These are phyloP conservation scores for Psittacula echo DNA, from an alignment of 2,797 vertebrate species.

Conservation along the genomic window DNA sequence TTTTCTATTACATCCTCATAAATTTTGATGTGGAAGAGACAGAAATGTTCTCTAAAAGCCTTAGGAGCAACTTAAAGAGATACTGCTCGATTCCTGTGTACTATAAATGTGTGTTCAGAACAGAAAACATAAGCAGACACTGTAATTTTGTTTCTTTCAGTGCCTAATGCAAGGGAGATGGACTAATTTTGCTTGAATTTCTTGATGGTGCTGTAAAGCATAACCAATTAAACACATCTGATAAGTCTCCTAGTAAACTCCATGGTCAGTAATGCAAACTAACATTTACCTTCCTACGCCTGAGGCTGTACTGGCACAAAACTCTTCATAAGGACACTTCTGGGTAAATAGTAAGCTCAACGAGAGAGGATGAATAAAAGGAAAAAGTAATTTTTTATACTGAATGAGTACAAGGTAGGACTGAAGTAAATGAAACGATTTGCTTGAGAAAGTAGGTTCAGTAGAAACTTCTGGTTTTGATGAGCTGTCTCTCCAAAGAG, in stretches of 20 bases:
- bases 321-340: background rate
- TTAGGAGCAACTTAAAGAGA: background rate
- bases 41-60: background rate
- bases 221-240: background rate
- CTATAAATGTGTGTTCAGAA: background rate
- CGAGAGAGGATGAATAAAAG: background rate
- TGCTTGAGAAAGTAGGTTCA: conserved; percentile 39
- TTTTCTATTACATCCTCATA: background rate
- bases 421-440: conserved; percentile 30
- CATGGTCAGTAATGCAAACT: background rate
- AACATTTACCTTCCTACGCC: background rate
- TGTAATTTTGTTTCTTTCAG: background rate
- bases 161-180: background rate
- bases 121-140: background rate
- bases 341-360: background rate
- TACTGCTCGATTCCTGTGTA: background rate
- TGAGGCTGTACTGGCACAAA: background rate
- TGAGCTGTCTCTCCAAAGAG: conserved; percentile 40
- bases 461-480: conserved; percentile 59
- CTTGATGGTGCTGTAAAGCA: conserved; percentile 2
- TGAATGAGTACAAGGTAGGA: background rate
- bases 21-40: background rate
- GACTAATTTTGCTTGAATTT: background rate
- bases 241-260: background rate
- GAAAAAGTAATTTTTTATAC: conserved; percentile 9